Evolutionary conservation across 2,888 invertebrate genomes (phyloP).

Genomic region (Gnatocerus cornutus): DNA sequence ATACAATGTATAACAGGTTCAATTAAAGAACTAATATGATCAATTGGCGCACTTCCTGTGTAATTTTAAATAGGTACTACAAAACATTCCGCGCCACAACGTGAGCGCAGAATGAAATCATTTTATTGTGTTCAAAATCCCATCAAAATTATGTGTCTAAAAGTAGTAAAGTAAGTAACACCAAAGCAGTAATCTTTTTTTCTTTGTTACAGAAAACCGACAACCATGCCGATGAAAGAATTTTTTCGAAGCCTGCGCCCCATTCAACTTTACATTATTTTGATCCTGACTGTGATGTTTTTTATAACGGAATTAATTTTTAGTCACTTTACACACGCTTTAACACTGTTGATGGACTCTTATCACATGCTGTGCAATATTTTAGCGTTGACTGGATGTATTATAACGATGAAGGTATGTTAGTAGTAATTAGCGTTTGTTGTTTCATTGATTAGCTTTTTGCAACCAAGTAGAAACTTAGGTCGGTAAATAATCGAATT

Average conservation of each 20-base stretch:
- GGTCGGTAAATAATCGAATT: too few relatives aligned
- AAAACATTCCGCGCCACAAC: slow-evolving; percentile 12
- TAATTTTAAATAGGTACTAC: slow-evolving; percentile 36
- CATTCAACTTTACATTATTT: slow-evolving; percentile 81
- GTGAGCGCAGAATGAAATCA: neutral
- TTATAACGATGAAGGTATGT: slow-evolving; percentile 84
- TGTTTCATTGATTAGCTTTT: neutral
- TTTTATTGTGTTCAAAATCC: neutral
- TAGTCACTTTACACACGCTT: slow-evolving; percentile 92
- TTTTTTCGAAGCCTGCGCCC: slow-evolving; percentile 84
- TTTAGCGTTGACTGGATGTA: slow-evolving; percentile 86
- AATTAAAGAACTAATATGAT: slow-evolving; percentile 46
- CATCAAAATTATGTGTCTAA: neutral
- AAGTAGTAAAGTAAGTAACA: too few relatives aligned
- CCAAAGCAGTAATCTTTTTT: neutral
- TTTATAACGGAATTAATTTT: slow-evolving; percentile 89
- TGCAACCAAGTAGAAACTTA: too few relatives aligned
- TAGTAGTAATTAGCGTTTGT: neutral
- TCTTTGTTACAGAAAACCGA: slow-evolving; percentile 27
- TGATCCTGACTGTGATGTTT: slow-evolving; percentile 82
- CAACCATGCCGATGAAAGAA: slow-evolving; percentile 83
- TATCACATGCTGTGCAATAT: slow-evolving; percentile 97
- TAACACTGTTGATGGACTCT: slow-evolving; percentile 92
- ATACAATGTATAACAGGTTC: slow-evolving; percentile 9
- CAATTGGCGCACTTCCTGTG: slow-evolving; percentile 48